These are phyloP conservation scores for Leptura quadrifasciata DNA, from an alignment of 2,888 invertebrate genomes.

Conservation along the genomic window DNA sequence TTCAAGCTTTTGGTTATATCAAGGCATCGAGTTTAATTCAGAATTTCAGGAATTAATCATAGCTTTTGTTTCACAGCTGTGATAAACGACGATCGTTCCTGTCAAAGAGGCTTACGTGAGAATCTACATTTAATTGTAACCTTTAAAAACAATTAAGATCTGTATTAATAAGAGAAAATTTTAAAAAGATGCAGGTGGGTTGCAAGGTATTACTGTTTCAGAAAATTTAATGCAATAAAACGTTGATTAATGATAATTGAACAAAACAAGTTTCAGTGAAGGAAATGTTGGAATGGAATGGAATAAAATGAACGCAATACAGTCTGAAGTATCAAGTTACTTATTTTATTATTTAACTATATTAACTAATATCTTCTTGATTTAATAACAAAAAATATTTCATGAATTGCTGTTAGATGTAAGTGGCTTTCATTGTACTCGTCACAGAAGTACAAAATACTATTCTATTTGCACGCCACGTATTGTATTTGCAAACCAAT, in stretches of 20 bases:
- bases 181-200: not conserved
- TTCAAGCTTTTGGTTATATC: not conserved
- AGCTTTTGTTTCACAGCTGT: not conserved
- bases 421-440: too few relatives aligned
- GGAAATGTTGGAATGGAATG: not conserved
- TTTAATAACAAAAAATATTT: too few relatives aligned
- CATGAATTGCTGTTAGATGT: too few relatives aligned
- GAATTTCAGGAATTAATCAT: slow-evolving; percentile 7
- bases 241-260: not conserved
- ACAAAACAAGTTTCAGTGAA: not conserved
- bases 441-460: too few relatives aligned
- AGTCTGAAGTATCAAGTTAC: not conserved
- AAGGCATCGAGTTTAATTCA: not conserved
- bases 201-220: not conserved
- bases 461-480: too few relatives aligned
- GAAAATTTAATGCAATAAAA: not conserved
- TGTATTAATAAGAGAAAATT: slow-evolving; percentile 1
- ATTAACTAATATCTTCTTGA: not conserved
- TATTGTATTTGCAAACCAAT: too few relatives aligned
- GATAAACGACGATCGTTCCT: not conserved
- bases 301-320: not conserved
- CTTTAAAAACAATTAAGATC: slow-evolving; percentile 3
- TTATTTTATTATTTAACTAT: not conserved
- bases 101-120: slow-evolving; percentile 7
- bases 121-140: not conserved